Conservation (phyloP, 2,888 invertebrate genomes). For the Lasioglossum lativentre region DNA sequence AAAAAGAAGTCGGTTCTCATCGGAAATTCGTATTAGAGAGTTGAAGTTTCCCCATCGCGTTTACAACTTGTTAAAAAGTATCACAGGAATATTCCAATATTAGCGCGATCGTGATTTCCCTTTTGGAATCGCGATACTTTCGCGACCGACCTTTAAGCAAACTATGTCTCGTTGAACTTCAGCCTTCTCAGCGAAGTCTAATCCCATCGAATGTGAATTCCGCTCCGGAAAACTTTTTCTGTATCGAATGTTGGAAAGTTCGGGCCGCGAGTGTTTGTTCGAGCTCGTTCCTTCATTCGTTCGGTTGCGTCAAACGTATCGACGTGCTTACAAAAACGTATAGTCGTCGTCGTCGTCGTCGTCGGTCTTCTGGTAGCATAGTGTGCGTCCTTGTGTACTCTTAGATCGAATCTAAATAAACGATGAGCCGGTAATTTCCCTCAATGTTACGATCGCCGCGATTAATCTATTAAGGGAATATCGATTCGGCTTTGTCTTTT, state of each 20-base stretch:
- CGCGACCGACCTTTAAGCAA: not conserved
- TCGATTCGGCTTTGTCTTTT: conserved; percentile 18
- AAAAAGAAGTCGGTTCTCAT: not conserved
- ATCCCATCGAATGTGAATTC: not conserved
- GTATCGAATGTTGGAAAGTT: not conserved
- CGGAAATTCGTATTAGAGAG: not conserved
- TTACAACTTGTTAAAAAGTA: not conserved
- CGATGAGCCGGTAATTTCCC: conserved; percentile 17
- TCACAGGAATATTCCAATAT: not conserved
- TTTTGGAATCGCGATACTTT: not conserved
- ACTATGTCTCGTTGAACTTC: not conserved
- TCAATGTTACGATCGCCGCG: not conserved
- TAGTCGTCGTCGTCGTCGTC: too few relatives aligned
- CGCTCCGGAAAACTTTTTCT: not conserved
- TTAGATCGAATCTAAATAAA: conserved; percentile 47
- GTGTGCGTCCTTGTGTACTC: conserved; percentile 25
- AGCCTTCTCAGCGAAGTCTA: not conserved
- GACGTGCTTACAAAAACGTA: not conserved
- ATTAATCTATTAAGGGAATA: conserved; percentile 28
- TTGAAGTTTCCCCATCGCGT: not conserved
- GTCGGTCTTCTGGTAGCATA: not conserved
- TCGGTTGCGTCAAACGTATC: conserved; percentile 1
- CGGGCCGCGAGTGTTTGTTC: not conserved
- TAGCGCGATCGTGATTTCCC: not conserved
- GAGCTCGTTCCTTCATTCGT: not conserved